Evolutionary conservation across 2,797 vertebrate species (phyloP), one percentile per base, ranked within the genome.

Genomic region (Petrocephalus sullivani): DNA sequence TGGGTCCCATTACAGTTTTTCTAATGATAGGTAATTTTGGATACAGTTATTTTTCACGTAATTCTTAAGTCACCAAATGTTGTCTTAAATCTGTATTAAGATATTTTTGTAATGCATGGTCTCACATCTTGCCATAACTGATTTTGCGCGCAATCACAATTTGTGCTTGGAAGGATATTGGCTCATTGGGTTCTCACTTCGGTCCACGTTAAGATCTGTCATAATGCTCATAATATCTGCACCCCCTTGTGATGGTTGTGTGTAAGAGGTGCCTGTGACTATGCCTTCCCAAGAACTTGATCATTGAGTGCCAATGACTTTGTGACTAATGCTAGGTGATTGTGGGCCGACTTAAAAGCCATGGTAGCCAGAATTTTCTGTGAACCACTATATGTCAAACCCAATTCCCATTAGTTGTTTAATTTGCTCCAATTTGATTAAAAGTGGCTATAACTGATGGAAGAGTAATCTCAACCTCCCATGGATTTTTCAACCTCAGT

Each of bases 61-160:
- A n/a, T 82, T 82, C 7, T 9, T 5, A 82, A 82, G 8, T 46
- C 37, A 41, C 78, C 46, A 75, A 16, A 41, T 75, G 2, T 12
- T 54, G 14, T 75, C 28, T 75, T 75, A 75, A 41, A 75, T 37
- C 10, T 8, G 1, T 75, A 75, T 75, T 75, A 75, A 75, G 33
- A 1, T 75, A 75, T 41, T 75, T 75, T 75, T 75, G 28, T 41
- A 41, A 41, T 75, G 12, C 14, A 4, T 67, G 64, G 64, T 67
- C 23, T 67, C 64, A 67, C 64, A 67, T 67, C 12, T 94, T 92
- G 91, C 57, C 87, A 89, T 94, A 93, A 95, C 93, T 94, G 93
- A 91, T 92, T 93, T 93, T 93, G 89, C 88, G 91, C 87, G 16
- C 87, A 85, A 90, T 91, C 89, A 84, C 89, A 90, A 78, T 84